Base-by-base conservation (phyloP, 2,113 vertebrate genomes). In the Microcebus lehilahytsara region DNA sequence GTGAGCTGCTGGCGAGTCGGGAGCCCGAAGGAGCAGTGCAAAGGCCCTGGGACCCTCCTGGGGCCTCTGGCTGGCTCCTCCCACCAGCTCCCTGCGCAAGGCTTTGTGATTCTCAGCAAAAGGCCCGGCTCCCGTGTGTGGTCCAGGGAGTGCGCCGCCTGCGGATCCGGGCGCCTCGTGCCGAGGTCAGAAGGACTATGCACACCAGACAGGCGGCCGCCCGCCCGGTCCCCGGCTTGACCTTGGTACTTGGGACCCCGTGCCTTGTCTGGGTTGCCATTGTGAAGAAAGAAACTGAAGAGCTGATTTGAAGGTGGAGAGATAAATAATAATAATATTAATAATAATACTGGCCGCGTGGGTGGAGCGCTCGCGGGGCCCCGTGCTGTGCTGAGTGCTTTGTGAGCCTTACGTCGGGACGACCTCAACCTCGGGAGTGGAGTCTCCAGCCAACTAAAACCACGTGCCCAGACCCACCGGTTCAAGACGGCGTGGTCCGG, bases 261-360 rank as follows among this genome's bases (percentile, higher is more conserved):
- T 91, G 72, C 64, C 42, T 93, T 10, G 53, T 85, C 83, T 89
- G 0, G 1, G 88, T 56, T 1, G 3, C 58, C 62, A 5, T 86
- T 56, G 90, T 40, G 72, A 90, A 93, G 92, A 89, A 80, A 80
- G 93, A 95, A 91, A 96, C 90, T 93, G 91, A 34, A 85, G 97
- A 51, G 92, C 95, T 30, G 60, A 56, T 80, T 53, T 3, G 2
- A 34, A 37, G 93, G 37, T 81, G 60, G 88, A 93, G 49, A 42
- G 66, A 95, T 17, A 46, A 85, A 80, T 96, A 93, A 96, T 91
- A 91, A 91, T 97, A 97, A 40, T 97, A 77, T 34, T 96, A 95
- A 90, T 96, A 97, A 97, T 97, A 97, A 97, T 96, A 86, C 89
- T 49, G 40, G 90, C 71, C 85, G 3, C 56, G 0, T 30, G 34